phyloP scores from a whole-genome alignment of 2,888 invertebrate species.

The Mesorhabditis spiculigera region DNA sequence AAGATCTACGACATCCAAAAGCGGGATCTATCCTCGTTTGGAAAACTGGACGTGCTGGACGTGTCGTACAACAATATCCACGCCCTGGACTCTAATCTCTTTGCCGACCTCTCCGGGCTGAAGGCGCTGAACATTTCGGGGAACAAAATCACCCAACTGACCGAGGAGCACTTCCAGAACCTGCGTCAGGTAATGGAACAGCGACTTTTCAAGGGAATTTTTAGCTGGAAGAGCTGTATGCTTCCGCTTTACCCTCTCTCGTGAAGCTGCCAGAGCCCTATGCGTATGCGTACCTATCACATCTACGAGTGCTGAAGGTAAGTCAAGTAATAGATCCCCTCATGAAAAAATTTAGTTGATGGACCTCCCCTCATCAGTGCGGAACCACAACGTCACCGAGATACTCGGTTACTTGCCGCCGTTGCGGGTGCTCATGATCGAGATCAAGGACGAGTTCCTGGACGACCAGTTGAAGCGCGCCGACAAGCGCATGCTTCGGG shows the following conservation, averaged over 20 bases:
- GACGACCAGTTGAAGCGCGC: slow-evolving; percentile 35
- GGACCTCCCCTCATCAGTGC: slow-evolving; percentile 30
- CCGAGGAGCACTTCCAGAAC: slow-evolving; percentile 35
- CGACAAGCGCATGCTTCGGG: slow-evolving; percentile 43
- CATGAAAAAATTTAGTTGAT: slow-evolving; percentile 29
- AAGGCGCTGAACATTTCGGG: slow-evolving; percentile 49
- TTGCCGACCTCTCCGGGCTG: slow-evolving; percentile 40
- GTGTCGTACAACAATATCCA: slow-evolving; percentile 46
- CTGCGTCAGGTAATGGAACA: slow-evolving; percentile 32
- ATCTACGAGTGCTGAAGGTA: slow-evolving; percentile 35
- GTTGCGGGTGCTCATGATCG: slow-evolving; percentile 38
- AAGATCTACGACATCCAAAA: slow-evolving; percentile 49
- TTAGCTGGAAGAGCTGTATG: slow-evolving; percentile 38
- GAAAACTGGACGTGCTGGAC: slow-evolving; percentile 35
- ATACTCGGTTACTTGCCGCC: slow-evolving; percentile 48
- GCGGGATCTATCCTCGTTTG: slow-evolving; percentile 36
- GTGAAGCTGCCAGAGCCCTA: slow-evolving; percentile 35
- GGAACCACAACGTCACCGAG: slow-evolving; percentile 36
- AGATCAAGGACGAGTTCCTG: slow-evolving; percentile 35
- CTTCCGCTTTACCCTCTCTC: slow-evolving; percentile 44
- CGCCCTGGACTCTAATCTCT: slow-evolving; percentile 30
- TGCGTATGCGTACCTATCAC: slow-evolving; percentile 37
- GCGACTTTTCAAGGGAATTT: slow-evolving; percentile 6
- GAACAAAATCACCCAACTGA: slow-evolving; percentile 40
- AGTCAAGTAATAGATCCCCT: slow-evolving; percentile 7